Evolutionary conservation across 2,113 vertebrate genomes (phyloP).

Genomic region (Saccopteryx leptura): DNA sequence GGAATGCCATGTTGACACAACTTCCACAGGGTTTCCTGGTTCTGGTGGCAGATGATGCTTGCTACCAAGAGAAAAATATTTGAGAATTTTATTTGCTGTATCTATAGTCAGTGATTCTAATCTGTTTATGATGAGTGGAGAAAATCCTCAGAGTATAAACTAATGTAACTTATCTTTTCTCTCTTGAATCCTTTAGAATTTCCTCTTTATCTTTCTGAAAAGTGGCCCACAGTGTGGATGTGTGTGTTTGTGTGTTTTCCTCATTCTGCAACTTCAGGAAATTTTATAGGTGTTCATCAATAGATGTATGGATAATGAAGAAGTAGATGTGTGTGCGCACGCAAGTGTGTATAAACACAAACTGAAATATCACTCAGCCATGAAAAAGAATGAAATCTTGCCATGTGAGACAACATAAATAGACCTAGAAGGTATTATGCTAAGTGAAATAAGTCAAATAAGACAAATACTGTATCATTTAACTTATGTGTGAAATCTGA

Average conservation of each 20-base stretch:
- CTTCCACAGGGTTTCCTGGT: not conserved
- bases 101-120: not conserved
- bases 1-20: not conserved
- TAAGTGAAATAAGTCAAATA: too few species aligned
- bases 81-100: not conserved
- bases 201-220: constrained; percentile 24
- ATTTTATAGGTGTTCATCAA: not conserved
- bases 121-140: not conserved
- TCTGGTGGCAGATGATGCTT: not conserved
- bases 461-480: too few species aligned
- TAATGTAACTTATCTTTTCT: not conserved
- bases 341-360: too few species aligned
- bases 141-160: not conserved
- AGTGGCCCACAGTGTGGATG: not conserved
- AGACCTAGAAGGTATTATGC: too few species aligned
- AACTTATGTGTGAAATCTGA: too few species aligned
- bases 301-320: too few species aligned
- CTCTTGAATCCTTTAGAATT: not conserved
- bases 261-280: constrained; percentile 19
- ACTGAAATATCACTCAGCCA: too few species aligned
- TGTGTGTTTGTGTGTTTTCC: not conserved
- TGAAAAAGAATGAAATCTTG: too few species aligned
- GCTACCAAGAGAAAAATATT: not conserved
- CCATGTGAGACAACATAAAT: too few species aligned
- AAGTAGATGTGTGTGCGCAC: too few species aligned